Evolutionary conservation across 2,113 vertebrate species (phyloP), one percentile per base, ranked within the genome.

Genomic region (Geococcyx californianus): DNA sequence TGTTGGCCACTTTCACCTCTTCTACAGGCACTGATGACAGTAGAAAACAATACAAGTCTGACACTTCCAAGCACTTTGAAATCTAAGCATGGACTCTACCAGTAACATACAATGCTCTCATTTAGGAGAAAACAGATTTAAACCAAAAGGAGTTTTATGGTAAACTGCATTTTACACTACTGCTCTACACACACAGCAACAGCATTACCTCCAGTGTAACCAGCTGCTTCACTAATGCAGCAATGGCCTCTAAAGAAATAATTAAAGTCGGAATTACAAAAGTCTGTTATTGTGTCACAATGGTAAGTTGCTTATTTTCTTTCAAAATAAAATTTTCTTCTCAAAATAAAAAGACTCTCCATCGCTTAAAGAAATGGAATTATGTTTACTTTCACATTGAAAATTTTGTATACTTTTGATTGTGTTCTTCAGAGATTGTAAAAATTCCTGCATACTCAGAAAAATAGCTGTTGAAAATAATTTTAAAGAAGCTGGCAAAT

Each of bases 41-140:
- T 92, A 94, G 81, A 89, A 96, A 97, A 95, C 84, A 96, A 91
- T 26, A 44, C 72, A 89, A 55, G 58, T 63, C 74, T 95, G 94
- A 92, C n/a, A 29, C 69, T 94, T 74, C 5, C 44, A 95, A 86
- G 52, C 24, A 20, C 69, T 94, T 38, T 91, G 87, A 91, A 90
- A 95, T 76, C 26, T 93, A 90, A 85, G 75, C 40, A 52, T 24
- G 97, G 96, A 94, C 67, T 73, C 68, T 86, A 97, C 36, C 67
- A 54, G 38, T 36, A 38, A 36, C 66, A 73, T 60, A 33, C 31
- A 54, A 54, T 49, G 85, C 40, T 13, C 5, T 90, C 75, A 87
- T 82, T 94, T 85, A 74, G 64, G 64, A 92, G 87, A 94, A 96
- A 96, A 58, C 29, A 87, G 81, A 42, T 47, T 77, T 64, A 89